Evolutionary conservation across 2,113 vertebrate genomes (phyloP), one percentile per base, ranked within the genome.

Genomic region (Cyphomyrus discorhynchus): DNA sequence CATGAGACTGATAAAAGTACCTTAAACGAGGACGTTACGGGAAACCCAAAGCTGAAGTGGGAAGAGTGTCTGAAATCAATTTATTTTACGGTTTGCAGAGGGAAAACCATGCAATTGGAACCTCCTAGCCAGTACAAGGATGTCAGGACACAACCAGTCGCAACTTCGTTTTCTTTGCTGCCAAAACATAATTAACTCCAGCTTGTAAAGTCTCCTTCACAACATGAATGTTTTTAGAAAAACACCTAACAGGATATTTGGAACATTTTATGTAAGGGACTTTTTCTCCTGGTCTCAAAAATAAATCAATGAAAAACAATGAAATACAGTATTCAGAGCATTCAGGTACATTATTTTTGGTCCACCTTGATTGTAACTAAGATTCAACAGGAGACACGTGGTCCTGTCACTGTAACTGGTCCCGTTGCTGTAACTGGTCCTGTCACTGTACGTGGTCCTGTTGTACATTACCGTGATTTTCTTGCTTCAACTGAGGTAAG

Each of bases 161-260:
- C 82, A 84, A n/a, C 82, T 46, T 84, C 4, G 45, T 47, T 47
- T 47, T 84, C 45, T 47, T 84, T 46, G 39, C 42, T 84, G 82
- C 82, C 24, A 84, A 47, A 84, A 45, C 39, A 5, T 39, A 80
- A 80, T 80, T 80, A 80, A 42, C 13, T 39, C 15, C 74, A 80
- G 74, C 35, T 39, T 39, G 35, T 80, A 39, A 84, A 46, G 42
- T 84, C 39, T 47, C 45, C 24, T 84, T 47, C 19, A 45, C 39
- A 84, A 84, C 42, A 84, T 84, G 17, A 45, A 84, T 47, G 45
- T 45, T 46, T 84, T 84, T n/a, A 84, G 45, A 84, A 84, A 84
- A 83, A 83, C 39, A 83, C 80, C 70, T 77, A 77, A 77, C 31
- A 39, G 13, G 13, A 6, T 77, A 77, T 39, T 39, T 77, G 70